Evolutionary conservation across 2,113 vertebrate genomes (phyloP), one percentile per base, ranked within the genome.

Genomic region (Tychaedon coryphoeus): DNA sequence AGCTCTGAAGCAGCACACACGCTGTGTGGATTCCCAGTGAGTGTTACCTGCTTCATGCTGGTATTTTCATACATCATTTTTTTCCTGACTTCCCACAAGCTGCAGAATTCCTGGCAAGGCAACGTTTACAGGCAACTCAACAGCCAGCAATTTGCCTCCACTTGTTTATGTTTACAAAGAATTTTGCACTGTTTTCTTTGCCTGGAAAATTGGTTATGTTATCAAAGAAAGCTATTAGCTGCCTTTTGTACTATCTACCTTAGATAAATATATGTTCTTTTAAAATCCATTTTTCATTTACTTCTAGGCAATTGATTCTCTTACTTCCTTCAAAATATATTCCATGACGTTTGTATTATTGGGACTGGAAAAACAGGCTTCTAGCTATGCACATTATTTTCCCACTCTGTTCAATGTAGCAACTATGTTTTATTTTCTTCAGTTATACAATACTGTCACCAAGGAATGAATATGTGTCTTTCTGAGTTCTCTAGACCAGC

Each of bases 91-190:
- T 91, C 65, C 34, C 72, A 80, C 47, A 76, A 70, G 62, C 33
- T 66, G 34, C 36, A 76, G 47, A 77, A 85, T 74, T 73, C 60
- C 57, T 19, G 29, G 82, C 47, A 80, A 86, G 57, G 76, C 51
- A 74, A 45, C 5, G 1, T 60, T 90, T 60, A 36, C 51, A 92
- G 67, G 19, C 64, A 82, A 53, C 16, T 54, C 71, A 54, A 64
- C 88, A 93, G 83, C 51, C 79, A 83, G 79, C 79, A 92, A 93
- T 86, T 70, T 91, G 57, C 75, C 73, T 86, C 43, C 61, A 60
- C 76, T 93, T 92, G 69, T 86, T 93, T 94, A 60, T 77, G 60
- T 83, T 93, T 83, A 86, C 83, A 86, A 95, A 93, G 86, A 84
- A 57, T 81, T 86, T 88, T 60, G 61, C 51, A n/a, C 70, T 62